Conservation (phyloP, 1,140 invertebrate species). For the Drosophila sucinea region DNA sequence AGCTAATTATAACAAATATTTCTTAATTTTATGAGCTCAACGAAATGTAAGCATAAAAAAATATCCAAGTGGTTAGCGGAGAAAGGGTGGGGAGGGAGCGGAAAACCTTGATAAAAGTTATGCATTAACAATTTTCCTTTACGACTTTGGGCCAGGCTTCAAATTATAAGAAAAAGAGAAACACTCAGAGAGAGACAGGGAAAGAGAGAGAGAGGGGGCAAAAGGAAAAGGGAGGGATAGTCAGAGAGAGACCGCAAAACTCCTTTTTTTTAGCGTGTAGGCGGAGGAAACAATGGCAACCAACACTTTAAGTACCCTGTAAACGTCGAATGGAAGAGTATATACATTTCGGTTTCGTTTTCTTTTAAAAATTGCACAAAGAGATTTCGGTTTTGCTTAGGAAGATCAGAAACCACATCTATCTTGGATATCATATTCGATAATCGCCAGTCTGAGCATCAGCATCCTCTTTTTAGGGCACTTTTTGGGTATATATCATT, state of each 20-base stretch:
- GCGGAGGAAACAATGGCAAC: conserved; percentile 61
- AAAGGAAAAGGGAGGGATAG: neutral
- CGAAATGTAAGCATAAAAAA: conserved; percentile 22
- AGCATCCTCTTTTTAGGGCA: too few relatives aligned
- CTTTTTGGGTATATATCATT: too few relatives aligned
- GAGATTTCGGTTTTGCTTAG: too few relatives aligned
- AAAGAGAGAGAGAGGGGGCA: neutral
- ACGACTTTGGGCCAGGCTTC: conserved; percentile 27
- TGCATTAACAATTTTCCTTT: conserved; percentile 73
- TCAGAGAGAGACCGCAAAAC: neutral
- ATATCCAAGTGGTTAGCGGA: neutral
- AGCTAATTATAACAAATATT: conserved; percentile 76
- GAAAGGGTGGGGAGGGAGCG: neutral
- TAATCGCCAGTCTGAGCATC: too few relatives aligned
- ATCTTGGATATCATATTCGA: too few relatives aligned
- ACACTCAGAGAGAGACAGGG: conserved; percentile 15
- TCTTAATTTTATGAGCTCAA: conserved; percentile 67
- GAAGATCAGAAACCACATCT: too few relatives aligned
- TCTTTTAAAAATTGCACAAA: too few relatives aligned
- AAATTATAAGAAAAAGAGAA: conserved; percentile 42
- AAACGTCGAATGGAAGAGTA: too few relatives aligned
- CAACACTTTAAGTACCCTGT: conserved; percentile 52
- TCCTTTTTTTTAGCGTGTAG: conserved; percentile 40
- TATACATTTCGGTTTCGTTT: too few relatives aligned
- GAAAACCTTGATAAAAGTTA: conserved; percentile 58